Conservation (phyloP, 2,888 invertebrate species). For the Dione vanillae region DNA sequence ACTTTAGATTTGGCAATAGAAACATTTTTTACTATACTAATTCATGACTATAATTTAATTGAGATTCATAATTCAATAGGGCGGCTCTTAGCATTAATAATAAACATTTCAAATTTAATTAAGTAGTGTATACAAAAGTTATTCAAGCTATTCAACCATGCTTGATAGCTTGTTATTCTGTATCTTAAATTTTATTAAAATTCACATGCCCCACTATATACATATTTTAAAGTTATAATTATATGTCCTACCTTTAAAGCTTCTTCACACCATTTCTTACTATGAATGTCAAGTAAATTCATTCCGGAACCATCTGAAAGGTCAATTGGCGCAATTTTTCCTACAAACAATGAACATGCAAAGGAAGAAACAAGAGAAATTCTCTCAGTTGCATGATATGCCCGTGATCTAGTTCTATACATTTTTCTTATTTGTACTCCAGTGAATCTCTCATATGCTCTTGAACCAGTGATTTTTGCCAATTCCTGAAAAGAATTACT, state of each 20-base stretch:
- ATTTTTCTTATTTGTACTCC: constrained; percentile 97
- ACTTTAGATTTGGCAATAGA: too few relatives aligned
- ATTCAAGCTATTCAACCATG: too few relatives aligned
- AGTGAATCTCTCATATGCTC: constrained; percentile 95
- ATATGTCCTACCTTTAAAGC: constrained; percentile 87
- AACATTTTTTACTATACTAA: too few relatives aligned
- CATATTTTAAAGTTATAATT: too few relatives aligned
- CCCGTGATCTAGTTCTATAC: constrained; percentile 85
- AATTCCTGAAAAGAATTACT: constrained; percentile 84
- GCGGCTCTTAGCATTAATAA: too few relatives aligned
- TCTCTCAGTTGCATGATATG: constrained; percentile 87
- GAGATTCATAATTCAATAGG: too few relatives aligned
- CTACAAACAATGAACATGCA: constrained; percentile 93
- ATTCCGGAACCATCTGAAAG: constrained; percentile 97
- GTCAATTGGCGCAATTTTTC: constrained; percentile 95
- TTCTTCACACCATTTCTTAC: constrained; percentile 89
- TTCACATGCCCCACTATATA: too few relatives aligned
- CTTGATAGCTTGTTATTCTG: too few relatives aligned
- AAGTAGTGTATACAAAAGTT: too few relatives aligned
- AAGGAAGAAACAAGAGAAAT: constrained; percentile 98
- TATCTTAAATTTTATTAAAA: too few relatives aligned
- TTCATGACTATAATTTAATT: too few relatives aligned
- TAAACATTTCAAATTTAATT: too few relatives aligned
- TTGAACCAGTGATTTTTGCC: constrained; percentile 92
- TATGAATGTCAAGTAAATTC: constrained; percentile 94